phyloP scores from a whole-genome alignment of 2,888 invertebrate species.

The Myopa testacea region DNA sequence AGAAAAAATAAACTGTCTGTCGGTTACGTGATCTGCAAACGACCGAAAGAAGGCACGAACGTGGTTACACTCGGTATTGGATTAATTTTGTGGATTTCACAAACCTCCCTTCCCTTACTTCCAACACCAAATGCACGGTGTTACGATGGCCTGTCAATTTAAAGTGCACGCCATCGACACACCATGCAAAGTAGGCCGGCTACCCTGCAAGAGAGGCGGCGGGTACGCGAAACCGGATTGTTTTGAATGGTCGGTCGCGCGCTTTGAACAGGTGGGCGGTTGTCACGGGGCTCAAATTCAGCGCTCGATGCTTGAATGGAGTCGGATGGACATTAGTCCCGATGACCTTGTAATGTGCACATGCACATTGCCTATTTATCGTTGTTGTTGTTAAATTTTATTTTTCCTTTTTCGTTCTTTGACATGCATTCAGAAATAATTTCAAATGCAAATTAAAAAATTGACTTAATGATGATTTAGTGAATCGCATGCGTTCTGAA shows the following conservation, averaged over 20 bases:
- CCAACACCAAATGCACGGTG: too few species aligned
- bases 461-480: conserved; percentile 9
- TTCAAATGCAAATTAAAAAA: background rate
- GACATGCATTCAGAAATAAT: conserved; percentile 1
- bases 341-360: conserved; percentile 26
- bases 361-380: background rate
- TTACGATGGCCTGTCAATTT: too few species aligned
- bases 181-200: too few species aligned
- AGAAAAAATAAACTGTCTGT: too few species aligned
- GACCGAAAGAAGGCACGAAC: too few species aligned
- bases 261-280: background rate
- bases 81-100: too few species aligned
- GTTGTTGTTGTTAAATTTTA: background rate
- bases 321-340: background rate
- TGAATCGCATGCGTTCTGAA: background rate
- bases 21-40: too few species aligned
- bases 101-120: too few species aligned
- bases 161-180: too few species aligned
- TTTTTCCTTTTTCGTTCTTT: background rate
- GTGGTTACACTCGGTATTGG: too few species aligned
- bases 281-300: background rate
- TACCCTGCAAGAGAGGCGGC: background rate
- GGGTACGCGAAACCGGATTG: background rate
- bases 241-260: background rate
- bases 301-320: background rate